Evolutionary conservation across 2,888 invertebrate genomes (phyloP).

Genomic region (Linnaemya tessellans): DNA sequence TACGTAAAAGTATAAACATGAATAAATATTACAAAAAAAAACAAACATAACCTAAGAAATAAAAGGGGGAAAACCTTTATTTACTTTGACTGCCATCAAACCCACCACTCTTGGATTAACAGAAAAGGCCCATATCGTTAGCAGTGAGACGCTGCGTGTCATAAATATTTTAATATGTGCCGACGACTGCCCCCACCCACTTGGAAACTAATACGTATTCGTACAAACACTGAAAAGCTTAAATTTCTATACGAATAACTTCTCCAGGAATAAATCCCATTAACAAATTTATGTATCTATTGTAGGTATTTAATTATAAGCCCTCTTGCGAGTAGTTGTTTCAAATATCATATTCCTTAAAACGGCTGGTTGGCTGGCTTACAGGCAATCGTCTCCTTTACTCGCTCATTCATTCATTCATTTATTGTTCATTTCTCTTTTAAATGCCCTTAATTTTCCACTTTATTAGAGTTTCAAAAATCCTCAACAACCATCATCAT

Average conservation of each 20-base stretch:
- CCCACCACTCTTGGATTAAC: no score
- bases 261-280: slow-evolving; percentile 25
- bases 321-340: slow-evolving; percentile 37
- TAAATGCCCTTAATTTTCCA: slow-evolving; percentile 65
- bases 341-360: slow-evolving; percentile 42
- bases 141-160: no score
- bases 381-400: neutral
- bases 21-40: neutral
- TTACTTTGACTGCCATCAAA: no score
- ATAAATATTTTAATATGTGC: slow-evolving; percentile 1
- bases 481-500: slow-evolving; percentile 44
- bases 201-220: neutral
- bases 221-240: neutral
- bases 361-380: neutral
- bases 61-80: no score
- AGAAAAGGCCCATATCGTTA: no score
- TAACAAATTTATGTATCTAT: neutral
- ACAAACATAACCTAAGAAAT: neutral
- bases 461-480: slow-evolving; percentile 71
- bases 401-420: slow-evolving; percentile 7
- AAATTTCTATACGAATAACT: slow-evolving; percentile 15
- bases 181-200: neutral
- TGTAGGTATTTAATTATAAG: neutral
- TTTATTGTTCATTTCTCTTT: slow-evolving; percentile 64
- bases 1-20: no score